A percentile compares a stretch with the other conserved stretches of the same genome.
Conservation (phyloP, 2,113 vertebrate genomes). For the Eonycteris spelaea region DNA sequence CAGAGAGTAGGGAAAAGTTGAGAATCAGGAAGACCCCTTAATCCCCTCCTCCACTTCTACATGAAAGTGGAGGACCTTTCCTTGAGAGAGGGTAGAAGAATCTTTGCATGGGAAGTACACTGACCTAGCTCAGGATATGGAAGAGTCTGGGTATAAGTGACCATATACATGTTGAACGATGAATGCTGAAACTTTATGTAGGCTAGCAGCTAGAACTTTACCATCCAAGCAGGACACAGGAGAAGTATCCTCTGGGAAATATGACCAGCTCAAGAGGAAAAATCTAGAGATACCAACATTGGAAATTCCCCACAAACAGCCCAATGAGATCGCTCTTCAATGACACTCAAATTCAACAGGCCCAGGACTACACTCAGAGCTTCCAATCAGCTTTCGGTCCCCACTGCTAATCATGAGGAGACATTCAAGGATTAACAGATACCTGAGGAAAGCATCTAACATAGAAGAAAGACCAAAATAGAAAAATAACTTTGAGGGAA, state of each 20-base stretch:
- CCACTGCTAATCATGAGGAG: background rate
- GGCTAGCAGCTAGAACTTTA: background rate
- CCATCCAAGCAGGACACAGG: background rate
- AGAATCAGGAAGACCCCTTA: background rate
- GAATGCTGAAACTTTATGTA: background rate
- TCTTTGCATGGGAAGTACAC: background rate
- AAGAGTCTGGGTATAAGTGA: background rate
- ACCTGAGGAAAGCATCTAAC: background rate
- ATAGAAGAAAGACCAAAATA: background rate
- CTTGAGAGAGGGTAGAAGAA: background rate
- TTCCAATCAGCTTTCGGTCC: background rate
- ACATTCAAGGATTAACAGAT: background rate
- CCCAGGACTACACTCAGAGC: background rate
- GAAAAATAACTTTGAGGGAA: constrained; percentile 1
- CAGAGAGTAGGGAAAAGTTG: background rate
- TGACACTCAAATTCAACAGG: background rate
- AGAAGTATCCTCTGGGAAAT: background rate
- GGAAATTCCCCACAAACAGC: background rate
- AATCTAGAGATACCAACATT: background rate
- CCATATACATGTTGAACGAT: background rate
- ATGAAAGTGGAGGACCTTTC: background rate
- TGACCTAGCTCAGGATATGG: background rate
- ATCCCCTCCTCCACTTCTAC: background rate
- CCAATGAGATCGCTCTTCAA: background rate
- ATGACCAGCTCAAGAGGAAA: background rate